A percentile compares a stretch with the other conserved stretches of the same genome.
Conservation (phyloP, 2,113 vertebrate genomes). For the Alaudala cheleensis region DNA sequence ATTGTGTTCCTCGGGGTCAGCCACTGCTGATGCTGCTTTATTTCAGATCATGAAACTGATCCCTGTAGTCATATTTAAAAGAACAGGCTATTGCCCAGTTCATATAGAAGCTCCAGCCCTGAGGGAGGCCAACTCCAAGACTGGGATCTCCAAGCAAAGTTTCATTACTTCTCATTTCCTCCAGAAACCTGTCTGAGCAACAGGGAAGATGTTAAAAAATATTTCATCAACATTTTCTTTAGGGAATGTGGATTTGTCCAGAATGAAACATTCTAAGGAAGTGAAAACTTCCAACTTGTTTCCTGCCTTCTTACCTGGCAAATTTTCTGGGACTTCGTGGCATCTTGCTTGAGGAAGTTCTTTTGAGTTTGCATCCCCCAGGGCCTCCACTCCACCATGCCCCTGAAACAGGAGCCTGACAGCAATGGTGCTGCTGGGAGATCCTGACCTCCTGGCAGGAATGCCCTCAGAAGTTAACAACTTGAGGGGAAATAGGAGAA, state of each 20-base stretch:
- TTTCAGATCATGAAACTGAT: not conserved
- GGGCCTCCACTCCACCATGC: not conserved
- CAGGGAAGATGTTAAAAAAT: not conserved
- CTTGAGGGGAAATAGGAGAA: not conserved
- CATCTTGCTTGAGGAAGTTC: not conserved
- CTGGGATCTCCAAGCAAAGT: not conserved
- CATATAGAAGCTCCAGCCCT: not conserved
- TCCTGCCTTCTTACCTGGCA: not conserved
- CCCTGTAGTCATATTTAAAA: not conserved
- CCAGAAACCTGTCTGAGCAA: not conserved
- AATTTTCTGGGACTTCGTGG: not conserved
- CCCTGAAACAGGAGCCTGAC: not conserved
- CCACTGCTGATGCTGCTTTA: not conserved
- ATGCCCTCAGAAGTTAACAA: not conserved
- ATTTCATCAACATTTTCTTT: not conserved
- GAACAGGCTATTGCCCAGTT: not conserved
- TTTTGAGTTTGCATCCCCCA: not conserved
- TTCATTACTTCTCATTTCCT: not conserved
- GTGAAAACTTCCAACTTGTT: not conserved
- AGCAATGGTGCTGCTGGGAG: not conserved
- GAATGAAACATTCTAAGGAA: not conserved
- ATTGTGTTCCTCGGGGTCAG: not conserved
- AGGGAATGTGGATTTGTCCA: not conserved
- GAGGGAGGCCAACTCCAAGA: not conserved
- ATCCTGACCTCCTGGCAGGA: not conserved